phyloP scores from a whole-genome alignment of 2,113 vertebrate genomes.

The Fukomys damarensis region DNA sequence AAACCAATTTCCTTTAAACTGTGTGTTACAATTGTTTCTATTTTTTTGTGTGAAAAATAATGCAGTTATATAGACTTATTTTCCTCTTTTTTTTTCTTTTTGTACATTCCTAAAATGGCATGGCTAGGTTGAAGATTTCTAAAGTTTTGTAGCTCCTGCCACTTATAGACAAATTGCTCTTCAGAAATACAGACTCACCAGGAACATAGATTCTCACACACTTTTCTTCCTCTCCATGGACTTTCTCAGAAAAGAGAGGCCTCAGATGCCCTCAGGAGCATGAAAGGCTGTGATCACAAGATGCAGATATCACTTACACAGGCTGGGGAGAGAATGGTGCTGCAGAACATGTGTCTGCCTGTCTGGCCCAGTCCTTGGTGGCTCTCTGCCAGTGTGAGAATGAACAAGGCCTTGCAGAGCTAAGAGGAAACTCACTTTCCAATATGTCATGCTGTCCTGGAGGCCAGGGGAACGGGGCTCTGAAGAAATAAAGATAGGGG shows the following conservation, averaged over 20 bases:
- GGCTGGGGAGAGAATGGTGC: not conserved
- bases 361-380: not conserved
- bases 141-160: not conserved
- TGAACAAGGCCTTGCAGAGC: not conserved
- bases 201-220: not conserved
- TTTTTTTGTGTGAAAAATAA: not conserved
- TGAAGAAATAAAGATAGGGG: not conserved
- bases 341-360: not conserved
- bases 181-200: not conserved
- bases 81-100: not conserved
- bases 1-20: not conserved
- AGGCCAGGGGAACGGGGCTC: not conserved
- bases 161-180: not conserved
- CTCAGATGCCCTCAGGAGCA: constrained; percentile 60
- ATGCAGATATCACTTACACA: constrained; percentile 66
- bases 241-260: constrained; percentile 54
- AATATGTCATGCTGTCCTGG: not conserved
- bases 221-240: not conserved
- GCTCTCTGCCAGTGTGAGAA: not conserved
- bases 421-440: not conserved
- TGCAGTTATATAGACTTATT: not conserved
- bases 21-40: not conserved
- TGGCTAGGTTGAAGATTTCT: not conserved
- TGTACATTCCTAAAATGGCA: not conserved
- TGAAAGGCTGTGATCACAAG: constrained; percentile 73